A percentile compares a stretch with the other conserved stretches of the same genome.
Conservation (phyloP, 2,113 vertebrate species). For the Oplegnathus fasciatus region DNA sequence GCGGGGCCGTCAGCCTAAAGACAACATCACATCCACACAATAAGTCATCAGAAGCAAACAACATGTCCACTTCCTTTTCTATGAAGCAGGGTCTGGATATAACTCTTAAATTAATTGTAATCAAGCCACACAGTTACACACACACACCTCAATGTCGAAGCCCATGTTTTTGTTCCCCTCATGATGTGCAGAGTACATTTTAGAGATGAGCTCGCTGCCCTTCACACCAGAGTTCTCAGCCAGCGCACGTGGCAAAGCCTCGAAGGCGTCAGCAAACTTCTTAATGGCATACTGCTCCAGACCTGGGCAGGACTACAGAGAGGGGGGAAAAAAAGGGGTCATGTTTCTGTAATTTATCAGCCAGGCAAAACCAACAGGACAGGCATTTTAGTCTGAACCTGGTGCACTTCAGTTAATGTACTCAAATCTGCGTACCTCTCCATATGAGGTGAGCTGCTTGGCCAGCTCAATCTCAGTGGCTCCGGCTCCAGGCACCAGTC, state of each 20-base stretch:
- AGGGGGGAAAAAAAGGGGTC: neutral
- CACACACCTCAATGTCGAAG: constrained; percentile 94
- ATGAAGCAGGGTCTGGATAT: neutral
- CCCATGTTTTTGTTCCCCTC: constrained; percentile 96
- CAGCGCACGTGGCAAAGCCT: constrained; percentile 92
- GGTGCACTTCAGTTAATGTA: neutral
- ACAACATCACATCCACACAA: neutral
- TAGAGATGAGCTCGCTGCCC: constrained; percentile 95
- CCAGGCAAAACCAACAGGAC: neutral
- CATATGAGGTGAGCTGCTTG: constrained; percentile 93
- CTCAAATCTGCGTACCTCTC: constrained; percentile 87
- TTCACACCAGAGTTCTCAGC: constrained; percentile 97
- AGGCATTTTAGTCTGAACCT: neutral
- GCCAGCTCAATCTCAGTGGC: constrained; percentile 97
- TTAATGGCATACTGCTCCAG: constrained; percentile 98
- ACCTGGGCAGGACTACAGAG: constrained; percentile 92
- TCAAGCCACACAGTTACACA: neutral
- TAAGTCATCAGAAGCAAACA: constrained; percentile 2
- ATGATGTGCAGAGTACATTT: constrained; percentile 94
- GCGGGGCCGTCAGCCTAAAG: constrained; percentile 91
- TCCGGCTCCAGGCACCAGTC: constrained; percentile 94
- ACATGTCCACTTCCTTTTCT: neutral
- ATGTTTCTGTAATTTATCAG: neutral
- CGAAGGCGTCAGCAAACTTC: constrained; percentile 97
- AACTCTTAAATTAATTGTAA: neutral